phyloP scores from a whole-genome alignment of 2,888 invertebrate genomes.

The Meteorus colon region DNA sequence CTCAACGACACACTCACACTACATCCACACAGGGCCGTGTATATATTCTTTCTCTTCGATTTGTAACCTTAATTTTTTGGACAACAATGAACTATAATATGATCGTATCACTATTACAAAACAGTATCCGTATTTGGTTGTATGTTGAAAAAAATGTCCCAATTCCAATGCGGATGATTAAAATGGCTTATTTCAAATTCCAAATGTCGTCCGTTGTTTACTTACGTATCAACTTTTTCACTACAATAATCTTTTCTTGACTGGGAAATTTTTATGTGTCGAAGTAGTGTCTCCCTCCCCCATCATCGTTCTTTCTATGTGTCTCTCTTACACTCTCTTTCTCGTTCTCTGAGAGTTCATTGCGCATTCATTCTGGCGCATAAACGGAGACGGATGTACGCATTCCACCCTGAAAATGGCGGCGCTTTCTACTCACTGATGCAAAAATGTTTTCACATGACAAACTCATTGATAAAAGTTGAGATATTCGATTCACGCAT shows the following conservation, averaged over 20 bases:
- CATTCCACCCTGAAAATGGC: slow-evolving; percentile 8
- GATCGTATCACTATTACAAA: slow-evolving; percentile 23
- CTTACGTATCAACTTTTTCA: slow-evolving; percentile 68
- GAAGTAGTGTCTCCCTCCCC: slow-evolving; percentile 32
- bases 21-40: slow-evolving; percentile 15
- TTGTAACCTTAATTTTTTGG: slow-evolving; percentile 44
- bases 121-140: neutral
- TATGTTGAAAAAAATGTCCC: neutral
- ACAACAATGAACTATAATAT: slow-evolving; percentile 30
- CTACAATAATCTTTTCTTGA: slow-evolving; percentile 66
- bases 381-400: slow-evolving; percentile 5
- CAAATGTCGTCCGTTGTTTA: slow-evolving; percentile 58
- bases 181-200: slow-evolving; percentile 19
- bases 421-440: slow-evolving; percentile 32
- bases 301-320: neutral
- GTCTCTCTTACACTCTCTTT: too few relatives aligned
- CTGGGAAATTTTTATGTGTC: slow-evolving; percentile 67
- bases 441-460: slow-evolving; percentile 10
- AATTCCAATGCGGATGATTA: slow-evolving; percentile 5
- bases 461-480: too few relatives aligned
- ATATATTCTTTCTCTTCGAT: slow-evolving; percentile 25
- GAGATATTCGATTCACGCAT: too few relatives aligned
- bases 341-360: neutral
- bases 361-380: neutral
- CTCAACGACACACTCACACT: slow-evolving; percentile 27